phyloP scores from a whole-genome alignment of 2,888 invertebrate species.

The Caenorhabditis uteleia region DNA sequence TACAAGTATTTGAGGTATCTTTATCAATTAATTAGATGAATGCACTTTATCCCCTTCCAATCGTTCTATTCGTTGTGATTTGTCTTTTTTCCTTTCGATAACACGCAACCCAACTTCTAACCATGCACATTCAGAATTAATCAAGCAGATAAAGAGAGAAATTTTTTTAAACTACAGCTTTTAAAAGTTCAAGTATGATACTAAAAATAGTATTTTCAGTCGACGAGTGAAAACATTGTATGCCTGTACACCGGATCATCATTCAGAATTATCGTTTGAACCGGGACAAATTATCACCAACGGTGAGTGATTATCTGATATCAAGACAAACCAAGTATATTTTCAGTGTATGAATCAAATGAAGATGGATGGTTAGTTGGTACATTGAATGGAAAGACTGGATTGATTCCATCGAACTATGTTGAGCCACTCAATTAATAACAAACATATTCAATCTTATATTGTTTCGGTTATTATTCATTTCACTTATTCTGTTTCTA shows the following conservation, averaged over 20 bases:
- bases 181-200: neutral
- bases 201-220: constrained; percentile 40
- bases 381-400: constrained; percentile 75
- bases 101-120: too few relatives aligned
- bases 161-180: neutral
- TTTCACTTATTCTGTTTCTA: too few relatives aligned
- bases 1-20: constrained; percentile 32
- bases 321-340: too few relatives aligned
- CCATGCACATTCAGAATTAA: too few relatives aligned
- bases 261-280: constrained; percentile 94
- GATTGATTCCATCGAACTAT: constrained; percentile 66
- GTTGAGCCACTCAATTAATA: constrained; percentile 47
- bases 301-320: constrained; percentile 77
- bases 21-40: too few relatives aligned
- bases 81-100: too few relatives aligned
- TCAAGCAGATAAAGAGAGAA: too few relatives aligned
- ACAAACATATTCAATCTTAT: too few relatives aligned
- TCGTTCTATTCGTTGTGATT: too few relatives aligned
- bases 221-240: constrained; percentile 89
- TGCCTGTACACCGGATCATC: constrained; percentile 93
- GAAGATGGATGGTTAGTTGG: constrained; percentile 99
- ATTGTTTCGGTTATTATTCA: too few relatives aligned
- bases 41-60: too few relatives aligned
- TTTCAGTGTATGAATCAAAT: constrained; percentile 83
- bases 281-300: constrained; percentile 97